Evolutionary conservation across 2,797 vertebrate species (phyloP).

Genomic region (Megaceryle alcyon): DNA sequence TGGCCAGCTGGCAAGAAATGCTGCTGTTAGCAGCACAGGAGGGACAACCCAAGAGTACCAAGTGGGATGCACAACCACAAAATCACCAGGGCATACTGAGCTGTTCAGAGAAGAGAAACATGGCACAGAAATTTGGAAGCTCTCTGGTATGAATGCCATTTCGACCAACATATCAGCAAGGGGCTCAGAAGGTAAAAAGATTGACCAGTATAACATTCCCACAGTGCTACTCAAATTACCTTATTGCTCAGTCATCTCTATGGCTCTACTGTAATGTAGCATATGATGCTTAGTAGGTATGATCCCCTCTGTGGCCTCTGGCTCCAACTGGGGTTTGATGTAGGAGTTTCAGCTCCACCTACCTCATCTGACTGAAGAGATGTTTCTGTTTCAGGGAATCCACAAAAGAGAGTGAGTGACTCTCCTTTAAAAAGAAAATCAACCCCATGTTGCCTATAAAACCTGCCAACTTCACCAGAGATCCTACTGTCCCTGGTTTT

Average conservation of each 20-base stretch:
- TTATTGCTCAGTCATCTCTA: not conserved
- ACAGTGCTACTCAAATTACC: not conserved
- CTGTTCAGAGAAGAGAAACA: not conserved
- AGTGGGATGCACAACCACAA: not conserved
- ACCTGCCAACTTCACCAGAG: not conserved
- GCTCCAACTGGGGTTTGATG: not conserved
- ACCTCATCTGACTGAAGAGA: not conserved
- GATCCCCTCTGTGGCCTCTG: not conserved
- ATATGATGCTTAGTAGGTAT: not conserved
- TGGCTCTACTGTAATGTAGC: not conserved
- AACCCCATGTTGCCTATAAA: not conserved
- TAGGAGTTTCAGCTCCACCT: not conserved
- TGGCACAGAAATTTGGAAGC: not conserved
- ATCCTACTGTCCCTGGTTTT: not conserved
- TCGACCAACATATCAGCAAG: not conserved
- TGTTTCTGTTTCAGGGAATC: not conserved
- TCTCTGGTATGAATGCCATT: not conserved
- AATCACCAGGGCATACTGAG: not conserved
- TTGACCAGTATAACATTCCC: not conserved
- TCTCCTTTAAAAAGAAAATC: not conserved
- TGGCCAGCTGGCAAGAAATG: not conserved
- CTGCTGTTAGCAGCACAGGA: constrained; percentile 10
- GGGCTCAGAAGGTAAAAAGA: not conserved
- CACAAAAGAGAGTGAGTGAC: not conserved
- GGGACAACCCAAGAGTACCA: not conserved